Evolutionary conservation across 2,113 vertebrate genomes (phyloP).

Genomic region (Hydrolagus affinis): DNA sequence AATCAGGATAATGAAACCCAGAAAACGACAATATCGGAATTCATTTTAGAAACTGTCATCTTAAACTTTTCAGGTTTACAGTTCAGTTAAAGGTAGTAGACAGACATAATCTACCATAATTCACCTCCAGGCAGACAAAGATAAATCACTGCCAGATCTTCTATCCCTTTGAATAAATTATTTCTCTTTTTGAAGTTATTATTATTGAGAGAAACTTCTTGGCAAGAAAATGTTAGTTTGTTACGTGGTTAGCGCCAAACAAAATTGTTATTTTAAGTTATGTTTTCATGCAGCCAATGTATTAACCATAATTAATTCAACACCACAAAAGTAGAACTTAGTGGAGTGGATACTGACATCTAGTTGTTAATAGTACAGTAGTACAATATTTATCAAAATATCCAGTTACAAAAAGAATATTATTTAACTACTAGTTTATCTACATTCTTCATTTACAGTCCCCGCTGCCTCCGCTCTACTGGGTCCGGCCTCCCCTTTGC

Average conservation of each 20-base stretch:
- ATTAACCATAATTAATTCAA: neutral
- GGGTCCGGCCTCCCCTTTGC: too few species aligned
- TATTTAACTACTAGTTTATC: too few species aligned
- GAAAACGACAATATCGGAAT: neutral
- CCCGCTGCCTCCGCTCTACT: too few species aligned
- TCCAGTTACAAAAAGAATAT: neutral
- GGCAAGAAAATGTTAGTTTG: neutral
- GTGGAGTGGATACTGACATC: neutral
- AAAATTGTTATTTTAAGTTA: neutral
- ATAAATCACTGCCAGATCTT: slow-evolving; percentile 46
- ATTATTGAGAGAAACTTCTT: neutral
- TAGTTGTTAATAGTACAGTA: too few species aligned
- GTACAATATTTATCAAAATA: neutral
- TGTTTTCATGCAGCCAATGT: neutral
- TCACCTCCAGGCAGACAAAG: slow-evolving; percentile 52
- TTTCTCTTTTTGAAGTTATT: neutral
- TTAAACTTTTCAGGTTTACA: neutral
- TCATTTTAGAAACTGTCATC: neutral
- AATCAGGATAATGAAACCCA: neutral
- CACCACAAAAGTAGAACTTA: neutral
- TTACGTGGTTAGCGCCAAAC: neutral
- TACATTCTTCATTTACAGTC: too few species aligned
- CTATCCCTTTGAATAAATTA: neutral
- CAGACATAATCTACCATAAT: neutral
- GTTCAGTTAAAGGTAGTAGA: neutral